phyloP scores from a whole-genome alignment of 2,113 vertebrate genomes.

The Rhinolophus ferrumequinum region DNA sequence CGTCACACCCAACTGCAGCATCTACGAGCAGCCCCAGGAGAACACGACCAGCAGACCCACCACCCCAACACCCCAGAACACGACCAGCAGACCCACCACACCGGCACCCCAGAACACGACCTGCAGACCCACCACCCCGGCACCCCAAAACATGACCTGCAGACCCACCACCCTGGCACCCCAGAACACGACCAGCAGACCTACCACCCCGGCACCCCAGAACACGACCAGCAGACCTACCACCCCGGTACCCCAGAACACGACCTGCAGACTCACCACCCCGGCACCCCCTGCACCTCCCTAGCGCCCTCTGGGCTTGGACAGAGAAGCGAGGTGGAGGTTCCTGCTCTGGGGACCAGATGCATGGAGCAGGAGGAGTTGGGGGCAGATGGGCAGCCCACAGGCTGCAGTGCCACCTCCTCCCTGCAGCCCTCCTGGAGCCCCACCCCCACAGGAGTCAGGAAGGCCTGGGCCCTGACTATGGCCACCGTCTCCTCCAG shows the following conservation, averaged over 20 bases:
- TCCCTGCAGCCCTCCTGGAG: neutral
- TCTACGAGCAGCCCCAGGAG: neutral
- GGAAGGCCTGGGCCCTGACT: neutral
- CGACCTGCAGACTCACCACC: neutral
- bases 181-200: too few species aligned
- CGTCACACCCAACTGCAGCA: constrained; percentile 66
- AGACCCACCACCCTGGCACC: too few species aligned
- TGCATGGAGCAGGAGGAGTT: neutral
- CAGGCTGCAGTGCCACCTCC: neutral
- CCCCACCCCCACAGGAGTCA: neutral
- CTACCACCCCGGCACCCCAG: too few species aligned
- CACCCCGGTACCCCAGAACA: too few species aligned
- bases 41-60: neutral
- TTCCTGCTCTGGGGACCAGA: neutral
- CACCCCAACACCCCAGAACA: too few species aligned
- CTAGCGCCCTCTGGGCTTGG: neutral
- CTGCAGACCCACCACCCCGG: too few species aligned
- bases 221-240: too few species aligned
- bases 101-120: too few species aligned
- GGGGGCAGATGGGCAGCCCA: neutral
- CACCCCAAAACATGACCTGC: too few species aligned
- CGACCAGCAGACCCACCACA: too few species aligned
- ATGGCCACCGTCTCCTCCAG: neutral
- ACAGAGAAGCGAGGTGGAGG: neutral
- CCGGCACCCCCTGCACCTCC: neutral